Percentiles rank a stretch among this genome's conserved stretches.
Evolutionary conservation across 2,888 invertebrate species (phyloP).

Genomic region (Melanchra persicariae): DNA sequence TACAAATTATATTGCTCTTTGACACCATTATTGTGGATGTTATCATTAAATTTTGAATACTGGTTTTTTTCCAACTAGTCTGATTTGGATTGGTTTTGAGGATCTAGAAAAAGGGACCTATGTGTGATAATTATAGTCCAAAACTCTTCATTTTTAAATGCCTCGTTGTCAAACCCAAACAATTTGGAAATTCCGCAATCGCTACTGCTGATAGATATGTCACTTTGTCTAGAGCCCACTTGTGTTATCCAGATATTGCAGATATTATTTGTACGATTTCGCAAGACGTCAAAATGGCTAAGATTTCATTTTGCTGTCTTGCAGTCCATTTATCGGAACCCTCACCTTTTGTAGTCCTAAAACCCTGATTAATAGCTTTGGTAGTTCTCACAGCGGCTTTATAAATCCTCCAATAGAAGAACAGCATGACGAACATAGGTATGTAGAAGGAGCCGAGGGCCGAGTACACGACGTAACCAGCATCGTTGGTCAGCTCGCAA

Average conservation of each 20-base stretch:
- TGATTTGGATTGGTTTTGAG: not conserved
- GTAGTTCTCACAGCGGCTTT: conserved; percentile 98
- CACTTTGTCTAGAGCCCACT: not conserved
- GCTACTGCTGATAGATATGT: not conserved
- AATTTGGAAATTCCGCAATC: not conserved
- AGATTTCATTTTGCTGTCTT: not conserved
- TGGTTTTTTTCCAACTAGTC: not conserved
- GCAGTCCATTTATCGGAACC: not conserved
- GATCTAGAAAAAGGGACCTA: too few relatives aligned
- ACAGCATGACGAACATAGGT: conserved; percentile 99
- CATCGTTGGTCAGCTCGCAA: conserved; percentile 97
- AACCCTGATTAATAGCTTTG: conserved; percentile 97
- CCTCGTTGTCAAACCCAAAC: not conserved
- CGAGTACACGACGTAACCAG: conserved; percentile 98
- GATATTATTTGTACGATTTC: not conserved
- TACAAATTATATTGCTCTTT: conserved; percentile 49
- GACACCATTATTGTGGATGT: conserved; percentile 29
- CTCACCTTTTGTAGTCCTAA: conserved; percentile 95
- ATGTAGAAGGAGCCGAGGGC: conserved; percentile 99
- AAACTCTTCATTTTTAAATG: too few relatives aligned
- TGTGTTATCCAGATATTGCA: not conserved
- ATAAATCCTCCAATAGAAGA: conserved; percentile 99
- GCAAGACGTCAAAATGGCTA: not conserved
- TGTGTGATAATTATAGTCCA: too few relatives aligned
- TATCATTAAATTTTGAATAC: not conserved